Conservation (phyloP, 2,113 vertebrate genomes). For the Microtus pennsylvanicus region DNA sequence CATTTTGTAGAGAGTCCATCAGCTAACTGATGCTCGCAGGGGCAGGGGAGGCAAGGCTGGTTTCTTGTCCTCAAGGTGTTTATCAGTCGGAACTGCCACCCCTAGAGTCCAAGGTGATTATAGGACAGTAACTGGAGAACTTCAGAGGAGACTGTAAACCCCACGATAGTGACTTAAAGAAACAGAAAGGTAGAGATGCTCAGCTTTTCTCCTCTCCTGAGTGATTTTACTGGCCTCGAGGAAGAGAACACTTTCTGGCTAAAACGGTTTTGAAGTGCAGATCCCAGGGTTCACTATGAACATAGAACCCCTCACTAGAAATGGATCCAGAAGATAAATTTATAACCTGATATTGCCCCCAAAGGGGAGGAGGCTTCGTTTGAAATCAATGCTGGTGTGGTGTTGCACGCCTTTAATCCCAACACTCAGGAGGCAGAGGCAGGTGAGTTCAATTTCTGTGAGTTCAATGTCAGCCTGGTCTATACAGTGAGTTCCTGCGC, state of each 20-base stretch:
- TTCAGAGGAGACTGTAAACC: neutral
- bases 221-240: neutral
- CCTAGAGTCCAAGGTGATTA: neutral
- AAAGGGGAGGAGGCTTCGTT: neutral
- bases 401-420: neutral
- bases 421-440: neutral
- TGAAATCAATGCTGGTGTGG: neutral
- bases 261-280: too few species aligned
- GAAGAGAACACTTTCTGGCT: too few species aligned
- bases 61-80: neutral
- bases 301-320: neutral
- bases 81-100: too few species aligned
- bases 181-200: neutral
- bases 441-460: neutral
- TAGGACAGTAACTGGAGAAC: neutral
- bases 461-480: neutral
- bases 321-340: neutral
- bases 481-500: neutral
- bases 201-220: neutral
- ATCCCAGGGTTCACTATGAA: neutral
- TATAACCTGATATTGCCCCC: neutral
- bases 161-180: neutral
- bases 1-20: too few species aligned
- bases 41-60: neutral
- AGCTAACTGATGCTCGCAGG: neutral